Evolutionary conservation across 2,888 invertebrate genomes (phyloP).

Genomic region (Sarcophaga subvicina): DNA sequence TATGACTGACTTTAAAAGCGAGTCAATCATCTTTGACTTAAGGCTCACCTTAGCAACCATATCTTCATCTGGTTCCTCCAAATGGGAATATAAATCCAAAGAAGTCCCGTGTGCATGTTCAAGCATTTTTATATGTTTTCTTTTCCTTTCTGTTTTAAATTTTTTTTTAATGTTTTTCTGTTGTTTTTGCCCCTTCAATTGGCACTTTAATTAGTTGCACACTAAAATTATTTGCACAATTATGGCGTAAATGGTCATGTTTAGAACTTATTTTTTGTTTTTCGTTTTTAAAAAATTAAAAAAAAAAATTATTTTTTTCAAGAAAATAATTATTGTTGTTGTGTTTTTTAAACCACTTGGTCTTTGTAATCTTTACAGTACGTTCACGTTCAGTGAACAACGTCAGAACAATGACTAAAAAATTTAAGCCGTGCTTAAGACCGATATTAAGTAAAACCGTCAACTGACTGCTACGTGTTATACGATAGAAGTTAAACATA

Average conservation of each 20-base stretch:
- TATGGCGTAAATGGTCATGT: slow-evolving; percentile 80
- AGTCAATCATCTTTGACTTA: neutral
- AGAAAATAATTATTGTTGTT: slow-evolving; percentile 28
- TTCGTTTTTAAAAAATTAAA: neutral
- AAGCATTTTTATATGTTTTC: slow-evolving; percentile 39
- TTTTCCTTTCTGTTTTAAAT: neutral
- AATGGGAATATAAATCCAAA: neutral
- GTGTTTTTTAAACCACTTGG: neutral
- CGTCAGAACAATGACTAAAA: slow-evolving; percentile 67
- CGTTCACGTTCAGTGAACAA: slow-evolving; percentile 65
- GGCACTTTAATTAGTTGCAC: slow-evolving; percentile 72
- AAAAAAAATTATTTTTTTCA: neutral
- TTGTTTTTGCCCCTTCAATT: neutral
- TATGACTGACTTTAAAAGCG: no score
- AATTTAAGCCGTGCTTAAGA: slow-evolving; percentile 40
- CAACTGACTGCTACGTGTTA: neutral
- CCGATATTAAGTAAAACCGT: slow-evolving; percentile 41
- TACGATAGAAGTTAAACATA: neutral
- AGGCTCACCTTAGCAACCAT: slow-evolving; percentile 73
- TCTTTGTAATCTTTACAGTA: slow-evolving; percentile 48
- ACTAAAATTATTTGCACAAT: slow-evolving; percentile 80
- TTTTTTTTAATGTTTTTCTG: neutral
- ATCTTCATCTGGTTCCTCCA: slow-evolving; percentile 74
- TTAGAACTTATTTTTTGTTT: slow-evolving; percentile 61
- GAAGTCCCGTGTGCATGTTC: neutral